A percentile compares a stretch with the other conserved stretches of the same genome.
These are phyloP conservation scores for Cercocebus atys DNA, from an alignment of 2,113 vertebrate genomes.

Conservation along the genomic window DNA sequence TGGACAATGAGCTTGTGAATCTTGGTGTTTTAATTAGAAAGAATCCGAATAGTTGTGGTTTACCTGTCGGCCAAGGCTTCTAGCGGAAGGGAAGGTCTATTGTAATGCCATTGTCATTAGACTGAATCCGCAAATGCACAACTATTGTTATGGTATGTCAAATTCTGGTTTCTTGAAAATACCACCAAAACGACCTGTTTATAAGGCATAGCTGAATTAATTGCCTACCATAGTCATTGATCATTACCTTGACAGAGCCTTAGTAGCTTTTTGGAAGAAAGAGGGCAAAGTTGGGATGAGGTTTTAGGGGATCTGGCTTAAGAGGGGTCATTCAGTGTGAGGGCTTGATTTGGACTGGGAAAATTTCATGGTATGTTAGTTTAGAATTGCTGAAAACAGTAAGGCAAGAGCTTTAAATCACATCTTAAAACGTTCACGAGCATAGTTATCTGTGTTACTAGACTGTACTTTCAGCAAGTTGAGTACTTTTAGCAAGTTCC, in stretches of 20 bases:
- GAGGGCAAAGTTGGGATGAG: neutral
- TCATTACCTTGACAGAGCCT: neutral
- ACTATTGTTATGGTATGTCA: neutral
- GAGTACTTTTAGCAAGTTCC: neutral
- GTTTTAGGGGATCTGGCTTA: neutral
- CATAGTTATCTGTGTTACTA: neutral
- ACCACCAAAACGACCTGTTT: neutral
- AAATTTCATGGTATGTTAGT: neutral
- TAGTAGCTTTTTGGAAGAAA: neutral
- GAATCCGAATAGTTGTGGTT: neutral
- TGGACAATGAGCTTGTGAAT: neutral
- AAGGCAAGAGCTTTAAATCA: neutral
- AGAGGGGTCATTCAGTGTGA: neutral
- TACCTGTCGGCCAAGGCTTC: neutral
- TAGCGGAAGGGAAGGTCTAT: neutral
- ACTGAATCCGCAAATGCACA: neutral
- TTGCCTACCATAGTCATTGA: neutral
- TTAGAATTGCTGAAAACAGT: neutral
- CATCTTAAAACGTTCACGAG: neutral
- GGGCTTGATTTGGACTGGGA: neutral
- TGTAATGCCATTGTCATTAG: neutral
- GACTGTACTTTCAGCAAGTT: neutral
- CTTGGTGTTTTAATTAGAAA: neutral
- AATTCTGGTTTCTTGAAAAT: neutral
- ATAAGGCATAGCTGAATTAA: neutral